Base-by-base conservation (phyloP, 2,113 vertebrate species). In the Syngnathus typhle region DNA sequence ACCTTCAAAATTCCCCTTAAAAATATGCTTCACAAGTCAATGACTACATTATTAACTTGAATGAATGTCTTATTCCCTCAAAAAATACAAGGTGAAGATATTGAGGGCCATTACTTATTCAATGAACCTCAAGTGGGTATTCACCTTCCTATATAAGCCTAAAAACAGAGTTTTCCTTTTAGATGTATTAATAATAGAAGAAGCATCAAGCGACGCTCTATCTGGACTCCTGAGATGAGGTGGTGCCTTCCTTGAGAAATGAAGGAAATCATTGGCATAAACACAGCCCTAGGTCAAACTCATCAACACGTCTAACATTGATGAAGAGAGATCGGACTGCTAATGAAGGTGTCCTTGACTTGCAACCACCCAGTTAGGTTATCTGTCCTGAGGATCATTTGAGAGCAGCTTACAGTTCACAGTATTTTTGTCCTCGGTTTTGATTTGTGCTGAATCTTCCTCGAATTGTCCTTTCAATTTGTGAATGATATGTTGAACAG, bases 391-490 rank as follows among this genome's bases (percentile, higher is more conserved):
- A 75, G 32, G 47, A 82, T 81, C 65, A 64, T 81, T 71, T 64
- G 64, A 73, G 52, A 61, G 39, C 21, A 46, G 41, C 60, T 65
- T 70, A 51, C 51, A 63, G 80, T 89, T 86, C 82, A 88, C 7
- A 49, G 1, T 18, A 46, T 52, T 60, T 0, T 5, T 47, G 46
- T 71, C 4, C 0, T 72, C 73, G 81, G 59, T 36, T 12, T 18
- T 62, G 2, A 23, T 44, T 54, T 58, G 10, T 91, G 80, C 87
- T 90, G 88, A 87, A 83, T 91, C 91, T 80, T 85, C 84, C 55
- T 61, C 65, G 86, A 76, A 88, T 83, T 87, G 82, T 84, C 88
- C 90, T n/a, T 65, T 59, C n/a, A 19, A 72, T 58, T 64, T 51
- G 15, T 67, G 15, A 32, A 32, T 32, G 3, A 32, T 32, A 32